Percentiles rank a stretch among this genome's conserved stretches.
These are phyloP conservation scores for Psephotus haematonotus DNA, from an alignment of 2,113 vertebrate genomes.

Conservation along the genomic window DNA sequence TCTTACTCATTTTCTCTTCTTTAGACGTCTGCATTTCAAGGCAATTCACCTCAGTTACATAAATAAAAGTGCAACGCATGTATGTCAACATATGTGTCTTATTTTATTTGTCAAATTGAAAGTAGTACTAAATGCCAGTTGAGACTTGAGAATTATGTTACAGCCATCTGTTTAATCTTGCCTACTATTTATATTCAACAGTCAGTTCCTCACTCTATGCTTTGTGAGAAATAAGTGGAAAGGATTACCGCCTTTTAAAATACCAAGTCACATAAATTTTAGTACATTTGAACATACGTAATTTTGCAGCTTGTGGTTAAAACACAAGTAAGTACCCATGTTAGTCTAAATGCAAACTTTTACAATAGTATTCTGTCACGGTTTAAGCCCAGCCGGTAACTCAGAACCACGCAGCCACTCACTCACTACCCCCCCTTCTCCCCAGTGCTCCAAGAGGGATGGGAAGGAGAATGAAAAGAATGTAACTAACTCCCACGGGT, in stretches of 20 bases:
- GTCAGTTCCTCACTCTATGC: background rate
- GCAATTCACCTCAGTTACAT: slow-evolving; percentile 30
- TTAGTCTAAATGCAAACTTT: slow-evolving; percentile 4
- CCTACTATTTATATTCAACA: slow-evolving; percentile 50
- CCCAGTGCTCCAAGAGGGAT: no score
- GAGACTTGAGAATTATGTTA: slow-evolving; percentile 36
- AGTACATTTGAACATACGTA: background rate
- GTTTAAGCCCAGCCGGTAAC: no score
- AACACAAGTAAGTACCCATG: background rate
- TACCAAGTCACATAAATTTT: slow-evolving; percentile 17
- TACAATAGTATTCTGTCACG: background rate
- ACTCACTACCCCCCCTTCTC: no score
- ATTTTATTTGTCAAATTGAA: slow-evolving; percentile 51
- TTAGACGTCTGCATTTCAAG: slow-evolving; percentile 40
- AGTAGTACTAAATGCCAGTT: slow-evolving; percentile 54
- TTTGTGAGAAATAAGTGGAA: slow-evolving; percentile 36
- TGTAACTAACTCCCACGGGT: no score
- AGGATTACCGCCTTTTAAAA: slow-evolving; percentile 29
- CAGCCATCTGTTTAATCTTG: slow-evolving; percentile 50
- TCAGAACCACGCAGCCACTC: no score
- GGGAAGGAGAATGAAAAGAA: no score
- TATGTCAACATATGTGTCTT: slow-evolving; percentile 56
- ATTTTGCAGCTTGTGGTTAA: slow-evolving; percentile 6
- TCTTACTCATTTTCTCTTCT: slow-evolving; percentile 27
- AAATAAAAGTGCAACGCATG: slow-evolving; percentile 17